Conservation (phyloP, 2,113 vertebrate species). For the Rhegmatorhina hoffmannsi region DNA sequence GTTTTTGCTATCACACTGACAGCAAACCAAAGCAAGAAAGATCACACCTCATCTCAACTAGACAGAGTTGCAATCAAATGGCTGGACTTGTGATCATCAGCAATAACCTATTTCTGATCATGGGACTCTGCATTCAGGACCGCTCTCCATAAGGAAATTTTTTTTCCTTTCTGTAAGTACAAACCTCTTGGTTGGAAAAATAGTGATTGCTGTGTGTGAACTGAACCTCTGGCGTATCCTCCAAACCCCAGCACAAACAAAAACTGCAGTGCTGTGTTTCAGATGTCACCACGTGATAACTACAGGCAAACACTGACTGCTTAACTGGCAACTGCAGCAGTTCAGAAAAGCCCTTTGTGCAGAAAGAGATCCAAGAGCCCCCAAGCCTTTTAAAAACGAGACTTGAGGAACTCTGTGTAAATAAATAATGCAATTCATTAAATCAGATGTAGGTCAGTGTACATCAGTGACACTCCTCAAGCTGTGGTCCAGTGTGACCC, state of each 20-base stretch:
- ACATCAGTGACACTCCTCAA: constrained; percentile 11
- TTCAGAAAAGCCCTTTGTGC: constrained; percentile 15
- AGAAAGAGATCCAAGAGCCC: neutral
- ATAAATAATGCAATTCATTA: constrained; percentile 52
- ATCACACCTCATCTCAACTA: neutral
- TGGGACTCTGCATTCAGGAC: neutral
- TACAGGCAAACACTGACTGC: neutral
- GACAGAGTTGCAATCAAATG: neutral
- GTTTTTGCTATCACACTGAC: neutral
- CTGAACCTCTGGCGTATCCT: neutral
- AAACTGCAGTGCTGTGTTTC: neutral
- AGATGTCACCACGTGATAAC: neutral
- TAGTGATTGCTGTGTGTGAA: fast-evolving
- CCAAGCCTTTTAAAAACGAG: neutral
- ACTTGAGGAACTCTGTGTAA: neutral
- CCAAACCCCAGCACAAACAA: neutral
- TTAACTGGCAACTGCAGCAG: neutral
- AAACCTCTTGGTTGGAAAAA: neutral
- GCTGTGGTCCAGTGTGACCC: neutral
- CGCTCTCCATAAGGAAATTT: neutral
- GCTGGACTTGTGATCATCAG: neutral
- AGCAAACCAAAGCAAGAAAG: neutral
- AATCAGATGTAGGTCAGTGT: constrained; percentile 36
- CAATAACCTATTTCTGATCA: neutral
- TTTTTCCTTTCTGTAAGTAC: neutral